A percentile compares a stretch with the other conserved stretches of the same genome.
Evolutionary conservation across 2,888 invertebrate species (phyloP).

Genomic region (Lasiommata megera): DNA sequence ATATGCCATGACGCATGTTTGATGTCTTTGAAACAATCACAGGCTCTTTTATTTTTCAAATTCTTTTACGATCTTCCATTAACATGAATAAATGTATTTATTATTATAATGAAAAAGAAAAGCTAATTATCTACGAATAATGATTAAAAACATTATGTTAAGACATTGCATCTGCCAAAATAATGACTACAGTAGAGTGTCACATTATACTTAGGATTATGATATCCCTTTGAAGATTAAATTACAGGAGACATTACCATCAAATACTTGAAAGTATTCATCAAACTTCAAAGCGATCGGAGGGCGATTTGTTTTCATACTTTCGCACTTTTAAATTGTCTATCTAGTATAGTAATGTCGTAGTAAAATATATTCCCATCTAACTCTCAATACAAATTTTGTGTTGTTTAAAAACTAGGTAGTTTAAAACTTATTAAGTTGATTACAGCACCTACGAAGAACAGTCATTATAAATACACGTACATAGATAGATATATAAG

Average conservation of each 20-base stretch:
- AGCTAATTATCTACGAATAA: too few species aligned
- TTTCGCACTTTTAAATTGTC: neutral
- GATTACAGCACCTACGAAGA: neutral
- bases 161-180: neutral
- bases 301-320: neutral
- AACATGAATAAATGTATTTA: too few species aligned
- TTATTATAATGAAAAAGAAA: too few species aligned
- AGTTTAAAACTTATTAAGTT: too few species aligned
- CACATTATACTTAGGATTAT: neutral
- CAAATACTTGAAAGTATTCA: slow-evolving; percentile 4
- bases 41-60: neutral
- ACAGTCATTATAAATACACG: neutral
- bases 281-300: slow-evolving; percentile 2
- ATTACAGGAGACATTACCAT: slow-evolving; percentile 7
- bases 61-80: too few species aligned
- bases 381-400: too few species aligned
- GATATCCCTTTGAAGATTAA: slow-evolving; percentile 18
- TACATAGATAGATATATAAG: neutral
- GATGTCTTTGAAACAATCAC: neutral
- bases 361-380: too few species aligned
- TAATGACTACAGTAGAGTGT: neutral
- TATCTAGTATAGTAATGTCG: too few species aligned
- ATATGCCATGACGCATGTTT: slow-evolving; percentile 21
- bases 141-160: too few species aligned
- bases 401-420: too few species aligned